A percentile compares a stretch with the other conserved stretches of the same genome.
Conservation (phyloP, 1,140 invertebrate genomes). For the Copidosoma floridanum region DNA sequence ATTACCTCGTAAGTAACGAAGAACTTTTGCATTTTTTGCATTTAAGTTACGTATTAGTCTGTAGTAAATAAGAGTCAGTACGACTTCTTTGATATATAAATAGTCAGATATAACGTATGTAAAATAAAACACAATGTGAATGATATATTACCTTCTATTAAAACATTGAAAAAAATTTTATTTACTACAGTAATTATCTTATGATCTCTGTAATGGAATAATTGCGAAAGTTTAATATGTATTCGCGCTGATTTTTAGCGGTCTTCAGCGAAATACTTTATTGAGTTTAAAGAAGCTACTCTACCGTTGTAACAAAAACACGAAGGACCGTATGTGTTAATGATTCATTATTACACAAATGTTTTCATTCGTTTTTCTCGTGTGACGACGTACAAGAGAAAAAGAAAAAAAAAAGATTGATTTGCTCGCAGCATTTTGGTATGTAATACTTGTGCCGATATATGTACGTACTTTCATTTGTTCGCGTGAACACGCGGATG, state of each 20-base stretch:
- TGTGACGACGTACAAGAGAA: neutral
- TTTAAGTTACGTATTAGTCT: no score
- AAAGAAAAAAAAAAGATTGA: neutral
- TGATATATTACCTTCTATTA: no score
- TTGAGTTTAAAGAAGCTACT: neutral
- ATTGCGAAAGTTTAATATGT: no score
- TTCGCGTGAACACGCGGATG: neutral
- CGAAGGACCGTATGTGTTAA: neutral
- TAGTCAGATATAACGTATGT: no score
- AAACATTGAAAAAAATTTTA: no score
- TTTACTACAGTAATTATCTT: no score
- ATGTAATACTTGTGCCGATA: neutral
- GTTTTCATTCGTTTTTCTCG: conserved; percentile 9
- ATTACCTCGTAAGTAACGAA: no score
- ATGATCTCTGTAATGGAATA: no score
- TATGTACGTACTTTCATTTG: neutral
- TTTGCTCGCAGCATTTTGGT: conserved; percentile 5
- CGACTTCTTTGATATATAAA: no score
- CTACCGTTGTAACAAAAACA: neutral
- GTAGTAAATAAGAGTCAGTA: no score
- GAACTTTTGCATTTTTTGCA: no score
- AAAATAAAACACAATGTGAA: no score
- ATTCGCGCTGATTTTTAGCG: neutral
- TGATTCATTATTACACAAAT: conserved; percentile 17
- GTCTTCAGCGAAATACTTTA: conserved; percentile 6